Percentiles rank a stretch among this genome's conserved stretches.
phyloP scores from a whole-genome alignment of 2,888 invertebrate genomes.

The Galerucella pusilla region DNA sequence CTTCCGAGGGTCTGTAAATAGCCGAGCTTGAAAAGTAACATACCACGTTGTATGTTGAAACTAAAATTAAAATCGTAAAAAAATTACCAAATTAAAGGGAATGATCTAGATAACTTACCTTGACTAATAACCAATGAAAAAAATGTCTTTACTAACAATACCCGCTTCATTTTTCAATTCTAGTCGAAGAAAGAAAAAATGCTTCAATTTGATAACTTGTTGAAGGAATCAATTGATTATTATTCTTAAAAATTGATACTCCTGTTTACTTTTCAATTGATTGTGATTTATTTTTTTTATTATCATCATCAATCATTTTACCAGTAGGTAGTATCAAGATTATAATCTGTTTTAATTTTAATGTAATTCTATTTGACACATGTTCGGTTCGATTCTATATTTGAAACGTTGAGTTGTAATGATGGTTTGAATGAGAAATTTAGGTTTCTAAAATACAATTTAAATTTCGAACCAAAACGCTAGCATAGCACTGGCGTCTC shows the following conservation, averaged over 20 bases:
- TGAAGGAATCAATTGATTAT: neutral
- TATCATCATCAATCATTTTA: too few relatives aligned
- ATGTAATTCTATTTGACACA: too few relatives aligned
- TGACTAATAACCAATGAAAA: neutral
- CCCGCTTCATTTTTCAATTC: slow-evolving; percentile 1
- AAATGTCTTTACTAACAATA: neutral
- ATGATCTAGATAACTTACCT: neutral
- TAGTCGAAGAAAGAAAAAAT: neutral
- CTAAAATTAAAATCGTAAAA: neutral
- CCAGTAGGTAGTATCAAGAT: too few relatives aligned
- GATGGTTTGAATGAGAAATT: too few relatives aligned
- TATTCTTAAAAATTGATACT: neutral
- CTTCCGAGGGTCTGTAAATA: slow-evolving; percentile 42
- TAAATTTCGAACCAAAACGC: too few relatives aligned
- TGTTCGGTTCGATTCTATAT: too few relatives aligned
- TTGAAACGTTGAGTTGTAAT: too few relatives aligned
- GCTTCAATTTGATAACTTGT: neutral
- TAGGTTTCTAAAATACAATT: too few relatives aligned
- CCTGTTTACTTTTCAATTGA: too few relatives aligned
- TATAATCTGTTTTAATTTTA: too few relatives aligned
- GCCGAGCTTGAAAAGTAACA: slow-evolving; percentile 51
- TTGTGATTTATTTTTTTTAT: too few relatives aligned
- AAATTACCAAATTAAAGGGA: neutral
- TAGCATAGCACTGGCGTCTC: too few relatives aligned
- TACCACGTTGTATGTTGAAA: slow-evolving; percentile 21